Percentiles rank a stretch among this genome's conserved stretches.
These are phyloP conservation scores for Elysia crispata DNA, from an alignment of 2,888 invertebrate species.

Conservation along the genomic window DNA sequence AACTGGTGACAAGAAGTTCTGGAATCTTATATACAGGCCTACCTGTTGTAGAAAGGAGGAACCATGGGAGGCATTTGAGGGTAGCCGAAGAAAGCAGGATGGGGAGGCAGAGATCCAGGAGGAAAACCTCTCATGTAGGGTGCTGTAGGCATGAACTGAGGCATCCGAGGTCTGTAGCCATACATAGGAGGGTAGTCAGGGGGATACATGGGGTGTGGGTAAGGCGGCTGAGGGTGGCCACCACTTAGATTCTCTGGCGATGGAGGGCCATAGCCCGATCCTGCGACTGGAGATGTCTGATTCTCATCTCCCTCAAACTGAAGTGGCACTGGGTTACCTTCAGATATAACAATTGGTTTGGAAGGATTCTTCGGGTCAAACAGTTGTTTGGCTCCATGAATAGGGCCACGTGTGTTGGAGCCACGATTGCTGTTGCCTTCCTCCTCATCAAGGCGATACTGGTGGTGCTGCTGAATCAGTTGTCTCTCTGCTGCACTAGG, in stretches of 20 bases:
- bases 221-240: neutral
- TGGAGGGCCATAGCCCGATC: conserved; percentile 37
- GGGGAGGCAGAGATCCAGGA: conserved; percentile 42
- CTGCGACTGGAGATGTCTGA: conserved; percentile 47
- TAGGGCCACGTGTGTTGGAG: conserved; percentile 45
- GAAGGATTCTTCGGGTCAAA: conserved; percentile 74
- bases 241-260: conserved; percentile 31
- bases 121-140: conserved; percentile 53
- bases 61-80: conserved; percentile 53
- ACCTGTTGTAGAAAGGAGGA: conserved; percentile 49
- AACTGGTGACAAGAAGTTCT: neutral
- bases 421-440: conserved; percentile 1
- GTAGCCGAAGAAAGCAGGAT: conserved; percentile 41
- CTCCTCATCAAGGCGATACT: neutral
- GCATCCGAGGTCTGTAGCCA: conserved; percentile 41
- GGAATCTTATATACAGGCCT: neutral
- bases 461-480: neutral
- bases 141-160: conserved; percentile 39
- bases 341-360: conserved; percentile 66
- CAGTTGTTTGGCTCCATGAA: conserved; percentile 52
- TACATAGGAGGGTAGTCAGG: conserved; percentile 39
- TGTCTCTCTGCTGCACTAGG: conserved; percentile 31
- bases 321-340: conserved; percentile 23
- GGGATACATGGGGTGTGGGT: conserved; percentile 37
- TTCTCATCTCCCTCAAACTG: conserved; percentile 58